These are phyloP conservation scores for Polylopha cassiicola DNA, from an alignment of 2,888 invertebrate genomes.

Conservation along the genomic window DNA sequence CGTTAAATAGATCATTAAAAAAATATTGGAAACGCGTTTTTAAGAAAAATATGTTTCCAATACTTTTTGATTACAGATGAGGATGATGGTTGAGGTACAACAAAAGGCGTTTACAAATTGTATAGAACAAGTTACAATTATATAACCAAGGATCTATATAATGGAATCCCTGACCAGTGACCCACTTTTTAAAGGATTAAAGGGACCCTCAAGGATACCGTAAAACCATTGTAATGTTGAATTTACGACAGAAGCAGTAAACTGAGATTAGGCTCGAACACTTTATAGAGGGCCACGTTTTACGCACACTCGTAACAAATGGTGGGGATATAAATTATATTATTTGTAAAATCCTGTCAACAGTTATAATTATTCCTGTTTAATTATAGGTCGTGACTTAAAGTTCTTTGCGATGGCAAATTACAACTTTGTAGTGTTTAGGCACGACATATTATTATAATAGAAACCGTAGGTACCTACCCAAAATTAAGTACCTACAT, in stretches of 20 bases:
- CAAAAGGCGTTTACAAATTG: too few species aligned
- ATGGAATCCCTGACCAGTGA: constrained; percentile 38
- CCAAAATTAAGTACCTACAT: too few species aligned
- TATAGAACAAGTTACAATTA: constrained; percentile 10
- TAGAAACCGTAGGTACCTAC: too few species aligned
- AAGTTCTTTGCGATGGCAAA: too few species aligned
- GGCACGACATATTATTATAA: too few species aligned
- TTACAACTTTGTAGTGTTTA: not conserved
- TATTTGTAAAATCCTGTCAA: constrained; percentile 10
- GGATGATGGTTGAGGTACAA: too few species aligned
- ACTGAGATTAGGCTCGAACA: constrained; percentile 53
- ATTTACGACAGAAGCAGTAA: constrained; percentile 51
- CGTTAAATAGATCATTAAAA: too few species aligned
- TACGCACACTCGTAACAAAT: constrained; percentile 40
- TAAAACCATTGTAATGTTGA: constrained; percentile 54
- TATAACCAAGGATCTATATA: constrained; percentile 13
- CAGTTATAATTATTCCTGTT: too few species aligned
- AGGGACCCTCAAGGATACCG: constrained; percentile 47
- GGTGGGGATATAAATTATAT: constrained; percentile 26
- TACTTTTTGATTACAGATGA: too few species aligned
- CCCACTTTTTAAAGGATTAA: constrained; percentile 43
- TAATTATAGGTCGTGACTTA: too few species aligned
- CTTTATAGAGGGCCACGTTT: constrained; percentile 53
- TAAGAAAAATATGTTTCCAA: too few species aligned
- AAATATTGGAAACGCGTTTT: too few species aligned